Evolutionary conservation across 2,797 vertebrate species (phyloP), one percentile per base, ranked within the genome.

Genomic region (Fundulus diaphanus): DNA sequence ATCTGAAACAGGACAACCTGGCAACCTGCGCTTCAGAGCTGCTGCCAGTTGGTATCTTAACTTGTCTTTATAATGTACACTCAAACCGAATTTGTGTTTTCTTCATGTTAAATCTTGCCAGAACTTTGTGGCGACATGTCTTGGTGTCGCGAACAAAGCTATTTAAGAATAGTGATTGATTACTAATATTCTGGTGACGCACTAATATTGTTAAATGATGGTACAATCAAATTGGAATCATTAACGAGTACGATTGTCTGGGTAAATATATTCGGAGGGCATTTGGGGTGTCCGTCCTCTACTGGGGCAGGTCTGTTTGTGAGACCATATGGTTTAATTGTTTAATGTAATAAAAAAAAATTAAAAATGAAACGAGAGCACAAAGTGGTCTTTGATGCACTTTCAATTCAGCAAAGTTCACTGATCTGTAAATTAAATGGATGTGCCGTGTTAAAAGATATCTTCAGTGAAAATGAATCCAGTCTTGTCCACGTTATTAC

Each of bases 201-300:
- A 84, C 82, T 86, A 82, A 83, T 35, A 79, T 81, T 79, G 78
- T 61, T 85, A 79, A 79, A 79, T 79, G 85, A 88, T 70, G 49
- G 92, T 92, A 94, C 93, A 94, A 94, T 94, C 94, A 93, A 80
- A 90, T 87, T 86, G 67, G 63, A 81, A 86, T 74, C 80, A 82
- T 83, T 81, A 74, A 78, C 85, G 83, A 82, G 33, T 78, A 74
- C 90, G 75, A 86, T 85, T 80, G 72, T 88, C 91, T 85, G 86
- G 83, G 76, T 87, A 79, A 85, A 87, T 70, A 56, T 69, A 76
- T 69, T 68, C 67, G 70, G 73, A 87, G 68, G 77, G 85, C 59
- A 31, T 80, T 69, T 68, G 68, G 83, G 82, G 73, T 67, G 54
- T 84, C 88, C 72, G 83, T 90, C 81, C 68, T 82, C 81, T 76